Conservation (phyloP, 2,113 vertebrate species). For the Setophaga coronata region DNA sequence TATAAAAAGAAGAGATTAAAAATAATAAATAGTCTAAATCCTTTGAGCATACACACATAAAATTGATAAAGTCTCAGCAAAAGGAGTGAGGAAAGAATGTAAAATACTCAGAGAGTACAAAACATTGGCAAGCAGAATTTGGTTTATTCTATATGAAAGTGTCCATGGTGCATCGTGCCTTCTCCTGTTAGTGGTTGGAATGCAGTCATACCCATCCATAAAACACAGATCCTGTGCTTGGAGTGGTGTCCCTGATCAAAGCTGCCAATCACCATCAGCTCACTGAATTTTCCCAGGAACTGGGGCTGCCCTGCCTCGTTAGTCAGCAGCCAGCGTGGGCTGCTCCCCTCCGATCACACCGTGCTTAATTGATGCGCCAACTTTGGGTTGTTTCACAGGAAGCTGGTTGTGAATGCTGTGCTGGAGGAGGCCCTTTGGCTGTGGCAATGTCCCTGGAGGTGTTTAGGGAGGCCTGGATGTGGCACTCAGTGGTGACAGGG, state of each 20-base stretch:
- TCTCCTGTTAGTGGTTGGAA: background rate
- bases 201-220: background rate
- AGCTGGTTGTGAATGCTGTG: background rate
- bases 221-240: background rate
- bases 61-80: background rate
- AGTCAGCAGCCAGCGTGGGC: background rate
- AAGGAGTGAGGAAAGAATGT: background rate
- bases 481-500: background rate
- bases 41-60: fast-evolving
- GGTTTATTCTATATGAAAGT: background rate
- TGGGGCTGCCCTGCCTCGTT: background rate
- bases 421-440: background rate
- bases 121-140: background rate
- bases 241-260: background rate
- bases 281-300: background rate
- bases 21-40: background rate
- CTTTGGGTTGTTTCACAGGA: background rate
- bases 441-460: background rate
- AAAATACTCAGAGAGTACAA: background rate
- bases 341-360: background rate
- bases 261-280: background rate
- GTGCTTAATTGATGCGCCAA: background rate
- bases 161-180: background rate
- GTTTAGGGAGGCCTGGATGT: background rate
- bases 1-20: background rate